phyloP scores from a whole-genome alignment of 2,888 invertebrate species.

The Anarsia innoxiella region DNA sequence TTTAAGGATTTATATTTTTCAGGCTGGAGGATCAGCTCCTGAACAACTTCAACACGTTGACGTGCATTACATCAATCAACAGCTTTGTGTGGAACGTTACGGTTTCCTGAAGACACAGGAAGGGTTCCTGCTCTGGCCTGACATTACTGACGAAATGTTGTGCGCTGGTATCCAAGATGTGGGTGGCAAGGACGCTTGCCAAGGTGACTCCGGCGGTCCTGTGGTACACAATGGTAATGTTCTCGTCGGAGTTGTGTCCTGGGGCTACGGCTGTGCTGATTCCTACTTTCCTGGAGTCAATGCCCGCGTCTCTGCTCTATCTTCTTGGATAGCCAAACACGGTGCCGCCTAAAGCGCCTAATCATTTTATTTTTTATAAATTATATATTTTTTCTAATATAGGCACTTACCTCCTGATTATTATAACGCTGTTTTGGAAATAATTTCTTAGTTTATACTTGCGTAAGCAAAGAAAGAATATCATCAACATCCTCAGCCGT shows the following conservation, averaged over 20 bases:
- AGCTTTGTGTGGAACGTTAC: slow-evolving; percentile 33
- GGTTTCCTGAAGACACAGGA: slow-evolving; percentile 25
- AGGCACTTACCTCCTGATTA: too few relatives aligned
- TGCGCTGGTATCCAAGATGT: slow-evolving; percentile 38
- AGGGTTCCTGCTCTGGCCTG: slow-evolving; percentile 24
- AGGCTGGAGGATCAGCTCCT: slow-evolving; percentile 18
- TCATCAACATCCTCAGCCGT: too few relatives aligned
- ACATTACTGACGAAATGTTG: slow-evolving; percentile 37
- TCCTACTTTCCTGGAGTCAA: slow-evolving; percentile 65
- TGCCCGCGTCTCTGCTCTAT: slow-evolving; percentile 47
- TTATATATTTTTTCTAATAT: too few relatives aligned
- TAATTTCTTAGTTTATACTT: too few relatives aligned
- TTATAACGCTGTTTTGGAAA: too few relatives aligned
- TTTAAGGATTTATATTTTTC: slow-evolving; percentile 18
- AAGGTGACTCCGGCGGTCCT: slow-evolving; percentile 74
- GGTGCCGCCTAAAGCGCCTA: too few relatives aligned
- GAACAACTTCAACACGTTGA: slow-evolving; percentile 28
- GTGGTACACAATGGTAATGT: slow-evolving; percentile 42
- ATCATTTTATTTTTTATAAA: too few relatives aligned
- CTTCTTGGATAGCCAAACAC: slow-evolving; percentile 45
- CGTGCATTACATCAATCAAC: slow-evolving; percentile 31
- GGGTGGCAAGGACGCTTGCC: slow-evolving; percentile 48
- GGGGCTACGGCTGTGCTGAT: slow-evolving; percentile 63
- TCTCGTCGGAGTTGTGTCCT: slow-evolving; percentile 62
- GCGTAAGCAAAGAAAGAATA: too few relatives aligned